Base-by-base conservation (phyloP, 2,888 invertebrate species). In the Pandemis heparana region DNA sequence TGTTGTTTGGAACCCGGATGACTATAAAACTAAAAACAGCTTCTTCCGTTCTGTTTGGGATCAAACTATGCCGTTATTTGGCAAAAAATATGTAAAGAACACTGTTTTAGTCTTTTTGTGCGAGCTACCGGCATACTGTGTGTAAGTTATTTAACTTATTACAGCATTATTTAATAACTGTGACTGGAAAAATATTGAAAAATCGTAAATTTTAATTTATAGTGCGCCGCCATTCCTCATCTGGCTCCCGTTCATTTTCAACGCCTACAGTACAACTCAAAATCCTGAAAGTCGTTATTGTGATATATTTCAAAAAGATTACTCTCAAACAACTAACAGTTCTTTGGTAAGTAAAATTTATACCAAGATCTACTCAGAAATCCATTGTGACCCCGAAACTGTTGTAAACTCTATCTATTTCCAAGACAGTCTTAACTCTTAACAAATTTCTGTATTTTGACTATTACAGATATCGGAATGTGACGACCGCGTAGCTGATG, bases 41-140 rank as follows among this genome's bases (percentile, higher is more conserved):
- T 72, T 72, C 48, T 9, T 72, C n/a, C 67, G 67, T n/a, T 72
- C 71, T 14, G 60, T 72, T 18, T 72, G 71, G 71, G 71, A 72
- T 39, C 71, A 72, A 38, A 72, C 71, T 6, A 62, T 53, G 12
- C 71, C 71, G 0, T 51, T 72, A 7, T 72, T 72, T 38, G 62
- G 61, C 43, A 72, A 72, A 53, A 67, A 67, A 32, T 67, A 72
- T 41, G 53, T 72, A 16, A 72, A 67, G n/a, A 72, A 53, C 41
- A 72, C 71, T 0, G 5, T 72, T 7, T 53, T 72, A n/a, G 67
- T 72, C 16, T 72, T 72, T 38, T 62, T 72, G n/a, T 62, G 66
- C 38, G 23, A 53, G 32, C 14, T 72, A 6, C 71, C 71, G 14
- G 41, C 71, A 5, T 72, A 67, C n/a, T 72, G 67, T n/a, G n/a